Percentiles rank a stretch among this genome's conserved stretches.
Evolutionary conservation across 1,140 invertebrate genomes (phyloP).

Genomic region (Octopus bimaculoides): DNA sequence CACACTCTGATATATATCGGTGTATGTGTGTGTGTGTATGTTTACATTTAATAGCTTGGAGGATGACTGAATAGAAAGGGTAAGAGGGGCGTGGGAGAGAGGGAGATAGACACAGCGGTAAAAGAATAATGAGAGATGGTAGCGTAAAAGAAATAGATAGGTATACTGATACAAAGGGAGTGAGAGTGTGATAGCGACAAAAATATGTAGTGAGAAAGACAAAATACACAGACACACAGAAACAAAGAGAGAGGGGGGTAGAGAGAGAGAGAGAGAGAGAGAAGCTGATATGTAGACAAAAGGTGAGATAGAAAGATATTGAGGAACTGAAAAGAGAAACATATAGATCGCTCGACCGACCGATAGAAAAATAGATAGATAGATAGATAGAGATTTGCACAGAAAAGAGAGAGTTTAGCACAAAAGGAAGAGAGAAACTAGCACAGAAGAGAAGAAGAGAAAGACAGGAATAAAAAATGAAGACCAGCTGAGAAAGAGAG

Average conservation of each 20-base stretch:
- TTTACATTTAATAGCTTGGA: not conserved
- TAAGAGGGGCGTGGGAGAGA: too few relatives aligned
- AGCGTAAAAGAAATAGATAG: too few relatives aligned
- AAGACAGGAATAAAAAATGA: too few relatives aligned
- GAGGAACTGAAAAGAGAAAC: not conserved
- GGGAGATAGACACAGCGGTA: not conserved
- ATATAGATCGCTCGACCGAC: not conserved
- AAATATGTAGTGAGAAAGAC: not conserved
- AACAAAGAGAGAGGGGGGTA: slow-evolving; percentile 16
- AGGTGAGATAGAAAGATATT: slow-evolving; percentile 16
- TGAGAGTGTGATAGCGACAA: not conserved
- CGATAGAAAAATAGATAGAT: not conserved
- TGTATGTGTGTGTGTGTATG: too few relatives aligned
- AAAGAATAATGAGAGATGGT: not conserved
- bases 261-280: slow-evolving; percentile 14
- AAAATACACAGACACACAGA: not conserved
- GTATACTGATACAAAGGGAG: too few relatives aligned
- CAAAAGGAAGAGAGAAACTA: too few relatives aligned
- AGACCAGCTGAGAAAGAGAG: too few relatives aligned
- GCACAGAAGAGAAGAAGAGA: too few relatives aligned
- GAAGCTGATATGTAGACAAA: not conserved
- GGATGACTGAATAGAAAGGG: too few relatives aligned
- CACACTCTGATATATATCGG: too few relatives aligned
- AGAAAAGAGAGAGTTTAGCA: too few relatives aligned
- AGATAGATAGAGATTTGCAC: too few relatives aligned